A percentile compares a stretch with the other conserved stretches of the same genome.
These are phyloP conservation scores for Cristatella mucedo DNA, from an alignment of 2,888 invertebrate genomes.

Conservation along the genomic window DNA sequence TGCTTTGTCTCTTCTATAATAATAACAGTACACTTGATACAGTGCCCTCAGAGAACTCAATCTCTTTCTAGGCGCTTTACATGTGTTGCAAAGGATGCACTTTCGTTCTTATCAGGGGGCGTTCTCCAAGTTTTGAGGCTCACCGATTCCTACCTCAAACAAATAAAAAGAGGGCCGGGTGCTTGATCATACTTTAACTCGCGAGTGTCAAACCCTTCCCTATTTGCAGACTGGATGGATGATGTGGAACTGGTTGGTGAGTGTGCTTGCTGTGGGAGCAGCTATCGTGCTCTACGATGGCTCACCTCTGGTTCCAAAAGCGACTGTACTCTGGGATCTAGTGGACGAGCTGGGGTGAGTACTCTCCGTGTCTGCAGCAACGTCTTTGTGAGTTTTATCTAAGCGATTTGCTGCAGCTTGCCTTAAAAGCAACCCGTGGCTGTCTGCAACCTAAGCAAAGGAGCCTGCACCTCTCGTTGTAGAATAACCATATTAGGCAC, in stretches of 20 bases:
- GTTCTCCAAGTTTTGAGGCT: no score
- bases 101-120: no score
- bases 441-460: neutral
- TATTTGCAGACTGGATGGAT: constrained; percentile 45
- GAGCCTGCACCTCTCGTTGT: constrained; percentile 11
- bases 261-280: constrained; percentile 39
- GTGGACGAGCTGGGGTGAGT: constrained; percentile 37
- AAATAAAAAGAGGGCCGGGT: no score
- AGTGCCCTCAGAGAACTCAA: no score
- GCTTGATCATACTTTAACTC: no score
- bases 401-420: neutral
- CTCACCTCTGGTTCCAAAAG: constrained; percentile 42
- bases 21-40: no score
- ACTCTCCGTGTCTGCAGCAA: neutral
- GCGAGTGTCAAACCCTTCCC: no score
- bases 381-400: neutral
- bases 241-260: constrained; percentile 48
- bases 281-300: constrained; percentile 45
- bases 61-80: no score
- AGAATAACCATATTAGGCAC: constrained; percentile 44
- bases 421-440: constrained; percentile 1
- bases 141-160: no score
- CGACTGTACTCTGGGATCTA: constrained; percentile 41
- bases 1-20: no score
- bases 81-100: no score